phyloP scores from a whole-genome alignment of 2,797 vertebrate genomes.

The Notolepis coatsorum region DNA sequence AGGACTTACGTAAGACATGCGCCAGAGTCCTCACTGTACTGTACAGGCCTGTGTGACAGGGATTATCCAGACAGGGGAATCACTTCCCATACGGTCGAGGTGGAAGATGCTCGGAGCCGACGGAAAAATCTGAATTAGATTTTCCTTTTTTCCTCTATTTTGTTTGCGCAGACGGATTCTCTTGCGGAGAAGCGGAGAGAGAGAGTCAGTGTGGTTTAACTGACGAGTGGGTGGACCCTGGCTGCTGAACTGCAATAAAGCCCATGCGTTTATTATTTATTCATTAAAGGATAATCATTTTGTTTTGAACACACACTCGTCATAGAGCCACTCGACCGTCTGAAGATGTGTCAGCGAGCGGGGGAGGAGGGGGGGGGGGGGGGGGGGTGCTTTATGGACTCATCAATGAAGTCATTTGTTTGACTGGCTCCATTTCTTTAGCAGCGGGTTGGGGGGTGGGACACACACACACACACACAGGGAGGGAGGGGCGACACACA shows the following conservation, averaged over 20 bases:
- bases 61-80: slow-evolving; percentile 58
- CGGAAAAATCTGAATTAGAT: slow-evolving; percentile 35
- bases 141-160: slow-evolving; percentile 14
- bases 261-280: background rate
- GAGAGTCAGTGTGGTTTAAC: slow-evolving; percentile 8
- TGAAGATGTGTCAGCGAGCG: too few species aligned
- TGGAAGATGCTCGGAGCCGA: slow-evolving; percentile 29
- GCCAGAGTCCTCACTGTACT: slow-evolving; percentile 16
- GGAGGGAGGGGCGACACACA: background rate
- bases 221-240: background rate
- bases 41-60: slow-evolving; percentile 41
- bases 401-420: slow-evolving; percentile 52
- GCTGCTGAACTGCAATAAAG: slow-evolving; percentile 4
- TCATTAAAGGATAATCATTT: too few species aligned
- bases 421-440: slow-evolving; percentile 33
- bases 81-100: slow-evolving; percentile 39
- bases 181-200: slow-evolving; percentile 4
- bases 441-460: slow-evolving; percentile 27
- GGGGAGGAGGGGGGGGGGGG: too few species aligned
- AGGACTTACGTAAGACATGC: slow-evolving; percentile 24
- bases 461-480: slow-evolving; percentile 3
- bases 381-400: slow-evolving; percentile 23
- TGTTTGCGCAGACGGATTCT: background rate
- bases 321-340: too few species aligned
- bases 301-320: too few species aligned